Evolutionary conservation across 1,140 invertebrate species (phyloP).

Genomic region (Odontomachus brunneus): DNA sequence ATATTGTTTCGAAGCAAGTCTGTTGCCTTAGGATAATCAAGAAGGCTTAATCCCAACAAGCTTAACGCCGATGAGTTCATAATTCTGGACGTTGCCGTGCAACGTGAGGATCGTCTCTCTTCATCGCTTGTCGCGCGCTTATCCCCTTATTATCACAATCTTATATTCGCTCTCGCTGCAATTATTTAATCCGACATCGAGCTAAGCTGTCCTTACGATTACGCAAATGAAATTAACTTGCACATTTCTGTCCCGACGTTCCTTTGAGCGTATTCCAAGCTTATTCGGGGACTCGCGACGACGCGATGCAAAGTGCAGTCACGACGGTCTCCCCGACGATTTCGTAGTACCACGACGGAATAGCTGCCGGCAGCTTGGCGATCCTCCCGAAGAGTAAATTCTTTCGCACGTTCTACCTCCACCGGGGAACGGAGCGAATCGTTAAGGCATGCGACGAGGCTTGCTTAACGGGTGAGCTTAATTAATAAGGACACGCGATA

Average conservation of each 20-base stretch:
- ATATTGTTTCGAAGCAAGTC: constrained; percentile 81
- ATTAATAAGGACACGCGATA: constrained; percentile 86
- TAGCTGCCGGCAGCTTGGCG: neutral
- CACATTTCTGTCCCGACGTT: no score
- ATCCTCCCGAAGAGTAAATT: constrained; percentile 66
- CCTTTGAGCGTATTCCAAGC: no score
- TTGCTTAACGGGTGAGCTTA: constrained; percentile 83
- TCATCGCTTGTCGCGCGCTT: constrained; percentile 4
- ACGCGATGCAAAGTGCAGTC: neutral
- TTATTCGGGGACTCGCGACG: neutral
- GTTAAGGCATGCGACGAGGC: constrained; percentile 83
- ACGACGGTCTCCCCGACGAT: neutral
- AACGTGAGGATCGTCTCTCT: constrained; percentile 18
- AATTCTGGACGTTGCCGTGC: constrained; percentile 63
- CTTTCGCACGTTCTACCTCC: constrained; percentile 68
- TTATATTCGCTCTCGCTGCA: neutral
- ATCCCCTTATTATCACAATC: neutral
- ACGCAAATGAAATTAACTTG: neutral
- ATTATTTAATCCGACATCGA: neutral
- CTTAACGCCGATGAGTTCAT: constrained; percentile 80
- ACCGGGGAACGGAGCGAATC: constrained; percentile 76
- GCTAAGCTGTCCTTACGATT: neutral
- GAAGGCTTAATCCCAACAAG: constrained; percentile 80
- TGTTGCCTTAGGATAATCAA: constrained; percentile 84
- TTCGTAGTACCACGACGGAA: constrained; percentile 7